Conservation (phyloP, 2,888 invertebrate genomes). For the Cryptosula pallasiana region DNA sequence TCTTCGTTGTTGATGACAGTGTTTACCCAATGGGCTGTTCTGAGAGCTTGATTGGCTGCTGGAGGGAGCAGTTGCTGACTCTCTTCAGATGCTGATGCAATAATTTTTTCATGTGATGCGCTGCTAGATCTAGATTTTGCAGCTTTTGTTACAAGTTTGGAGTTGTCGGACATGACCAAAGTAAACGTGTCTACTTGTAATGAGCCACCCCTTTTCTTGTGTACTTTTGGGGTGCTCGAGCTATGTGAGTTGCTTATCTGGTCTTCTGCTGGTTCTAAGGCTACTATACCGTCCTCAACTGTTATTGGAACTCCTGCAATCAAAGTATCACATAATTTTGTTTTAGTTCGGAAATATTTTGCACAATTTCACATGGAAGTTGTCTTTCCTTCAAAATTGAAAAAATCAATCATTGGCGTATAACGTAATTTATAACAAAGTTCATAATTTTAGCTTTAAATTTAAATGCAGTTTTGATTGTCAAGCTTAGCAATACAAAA, state of each 20-base stretch:
- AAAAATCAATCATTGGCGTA: too few species aligned
- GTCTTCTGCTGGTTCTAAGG: not conserved
- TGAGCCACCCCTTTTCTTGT: not conserved
- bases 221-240: not conserved
- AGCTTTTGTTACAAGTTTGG: not conserved
- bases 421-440: too few species aligned
- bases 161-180: not conserved
- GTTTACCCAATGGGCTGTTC: slow-evolving; percentile 19
- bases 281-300: not conserved
- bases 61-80: slow-evolving; percentile 6
- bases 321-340: too few species aligned
- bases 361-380: too few species aligned
- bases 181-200: not conserved
- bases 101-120: too few species aligned
- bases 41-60: slow-evolving; percentile 5
- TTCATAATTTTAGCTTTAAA: too few species aligned
- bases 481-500: too few species aligned
- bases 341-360: too few species aligned
- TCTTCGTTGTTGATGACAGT: not conserved
- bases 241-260: not conserved
- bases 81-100: not conserved
- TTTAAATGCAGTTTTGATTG: too few species aligned
- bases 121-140: not conserved
- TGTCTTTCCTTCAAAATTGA: too few species aligned
- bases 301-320: not conserved